Base-by-base conservation (phyloP, 2,113 vertebrate species). In the Orycteropus afer region DNA sequence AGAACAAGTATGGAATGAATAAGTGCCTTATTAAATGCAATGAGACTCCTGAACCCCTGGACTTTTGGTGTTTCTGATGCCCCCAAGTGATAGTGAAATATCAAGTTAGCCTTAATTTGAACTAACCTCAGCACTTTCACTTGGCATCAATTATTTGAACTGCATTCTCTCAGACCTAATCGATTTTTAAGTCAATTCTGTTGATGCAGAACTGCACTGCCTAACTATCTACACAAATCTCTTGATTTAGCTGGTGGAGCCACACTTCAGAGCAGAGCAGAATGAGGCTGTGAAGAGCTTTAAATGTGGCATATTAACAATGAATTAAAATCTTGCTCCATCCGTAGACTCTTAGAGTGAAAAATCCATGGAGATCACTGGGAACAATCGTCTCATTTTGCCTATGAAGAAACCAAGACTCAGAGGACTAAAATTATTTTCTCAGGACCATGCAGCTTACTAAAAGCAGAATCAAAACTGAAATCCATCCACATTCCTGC, bases 161-260 rank as follows among this genome's bases (percentile, higher is more conserved):
- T 78, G n/a, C 9, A 10, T 90, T 90, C 78, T 81, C 87, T 73
- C 23, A 74, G 61, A 51, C 53, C 23, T 20, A 34, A n/a, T 63
- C 76, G 82, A 88, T 85, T 91, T 86, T 23, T 9, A 93, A 93
- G 77, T 96, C 73, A 53, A 18, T 90, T 85, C 18, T 71, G 12
- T 86, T 59, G 82, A 40, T 92, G 37, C 47, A 55, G 37, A 87
- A 55, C 57, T 77, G 55, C 65, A 27, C 65, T 45, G 51, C 34
- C 15, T 96, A n/a, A 84, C 86, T 55, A 57, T 83, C 87, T 94
- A 45, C n/a, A 69, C 57, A 51, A 47, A 80, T 27, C 42, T 57
- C 18, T 85, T 29, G 45, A 22, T 90, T 83, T 53, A 63, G 37
- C 27, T 45, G 67, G 53, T 73, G 42, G n/a, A 78, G 7, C 32